Conservation (phyloP, 2,888 invertebrate species). For the Mellilla xanthometata region DNA sequence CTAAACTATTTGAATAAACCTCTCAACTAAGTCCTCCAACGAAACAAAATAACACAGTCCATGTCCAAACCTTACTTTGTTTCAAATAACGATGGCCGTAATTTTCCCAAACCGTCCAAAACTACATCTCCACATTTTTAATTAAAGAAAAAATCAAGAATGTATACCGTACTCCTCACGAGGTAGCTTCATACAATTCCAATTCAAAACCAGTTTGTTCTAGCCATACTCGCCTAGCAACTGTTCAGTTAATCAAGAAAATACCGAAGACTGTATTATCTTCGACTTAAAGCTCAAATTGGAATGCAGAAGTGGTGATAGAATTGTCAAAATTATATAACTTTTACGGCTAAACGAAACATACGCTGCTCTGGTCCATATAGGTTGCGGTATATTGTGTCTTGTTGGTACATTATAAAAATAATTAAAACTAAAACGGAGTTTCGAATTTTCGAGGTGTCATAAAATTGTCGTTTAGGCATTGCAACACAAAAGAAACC, state of each 20-base stretch:
- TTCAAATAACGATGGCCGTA: conserved; percentile 9
- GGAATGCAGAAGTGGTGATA: conserved; percentile 3
- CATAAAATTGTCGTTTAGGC: too few relatives aligned
- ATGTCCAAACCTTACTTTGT: conserved; percentile 2
- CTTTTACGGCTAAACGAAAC: conserved; percentile 22
- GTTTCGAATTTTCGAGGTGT: too few relatives aligned
- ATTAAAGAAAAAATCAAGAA: conserved; percentile 28
- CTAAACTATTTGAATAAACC: too few relatives aligned
- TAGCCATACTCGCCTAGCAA: conserved; percentile 26
- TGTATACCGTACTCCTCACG: conserved; percentile 29
- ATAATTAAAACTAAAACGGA: not conserved
- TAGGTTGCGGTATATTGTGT: conserved; percentile 5
- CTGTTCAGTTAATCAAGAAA: conserved; percentile 6
- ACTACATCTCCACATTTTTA: conserved; percentile 17
- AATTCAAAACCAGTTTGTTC: conserved; percentile 35
- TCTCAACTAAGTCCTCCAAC: not conserved
- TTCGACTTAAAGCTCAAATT: conserved; percentile 7
- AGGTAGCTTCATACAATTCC: conserved; percentile 30
- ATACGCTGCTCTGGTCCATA: not conserved
- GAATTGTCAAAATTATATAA: conserved; percentile 34
- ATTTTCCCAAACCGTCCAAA: conserved; percentile 11
- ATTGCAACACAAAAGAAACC: too few relatives aligned
- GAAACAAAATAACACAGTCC: not conserved
- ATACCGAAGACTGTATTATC: conserved; percentile 8
- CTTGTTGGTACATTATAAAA: not conserved